Conservation (phyloP, 2,888 invertebrate species). For the Caradrina kadenii region DNA sequence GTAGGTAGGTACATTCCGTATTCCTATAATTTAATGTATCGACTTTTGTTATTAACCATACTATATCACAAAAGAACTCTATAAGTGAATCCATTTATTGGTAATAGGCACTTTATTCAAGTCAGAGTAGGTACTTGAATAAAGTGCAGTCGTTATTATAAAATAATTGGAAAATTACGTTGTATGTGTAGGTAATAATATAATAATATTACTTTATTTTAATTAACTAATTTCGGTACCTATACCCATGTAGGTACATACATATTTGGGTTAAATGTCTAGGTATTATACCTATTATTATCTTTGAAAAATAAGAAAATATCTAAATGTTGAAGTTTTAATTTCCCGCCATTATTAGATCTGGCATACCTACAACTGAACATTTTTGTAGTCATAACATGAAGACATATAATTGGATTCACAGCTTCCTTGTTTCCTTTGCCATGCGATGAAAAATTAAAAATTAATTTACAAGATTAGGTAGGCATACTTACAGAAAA, state of each 20-base stretch:
- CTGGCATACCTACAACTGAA: background rate
- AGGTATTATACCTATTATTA: too few species aligned
- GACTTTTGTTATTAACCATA: background rate
- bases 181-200: too few species aligned
- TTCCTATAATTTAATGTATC: background rate
- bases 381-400: background rate
- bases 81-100: slow-evolving; percentile 13
- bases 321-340: background rate
- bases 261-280: too few species aligned
- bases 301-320: slow-evolving; percentile 4
- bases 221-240: too few species aligned
- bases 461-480: background rate
- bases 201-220: too few species aligned
- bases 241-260: too few species aligned
- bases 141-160: slow-evolving; percentile 9
- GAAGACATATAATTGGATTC: background rate
- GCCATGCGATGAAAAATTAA: background rate
- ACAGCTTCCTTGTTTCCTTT: background rate
- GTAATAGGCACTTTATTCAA: background rate
- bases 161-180: background rate
- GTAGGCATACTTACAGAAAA: too few species aligned
- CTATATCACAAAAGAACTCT: slow-evolving; percentile 3
- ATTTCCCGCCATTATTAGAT: background rate
- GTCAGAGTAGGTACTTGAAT: background rate
- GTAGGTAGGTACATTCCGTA: background rate